Conservation (phyloP, 2,797 vertebrate species). For the Cirrhinus mrigala region DNA sequence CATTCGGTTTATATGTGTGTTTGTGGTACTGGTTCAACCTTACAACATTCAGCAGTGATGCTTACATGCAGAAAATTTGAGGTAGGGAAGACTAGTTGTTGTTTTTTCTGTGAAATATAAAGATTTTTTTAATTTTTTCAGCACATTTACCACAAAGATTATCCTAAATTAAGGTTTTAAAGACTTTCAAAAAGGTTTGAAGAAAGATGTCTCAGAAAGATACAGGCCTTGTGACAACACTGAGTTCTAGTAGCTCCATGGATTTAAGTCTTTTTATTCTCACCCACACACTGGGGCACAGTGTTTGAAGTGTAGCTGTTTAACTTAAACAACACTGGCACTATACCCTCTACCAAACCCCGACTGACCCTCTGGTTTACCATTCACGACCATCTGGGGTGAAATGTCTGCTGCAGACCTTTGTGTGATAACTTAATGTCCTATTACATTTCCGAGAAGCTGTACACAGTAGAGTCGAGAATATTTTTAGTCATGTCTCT, state of each 20-base stretch:
- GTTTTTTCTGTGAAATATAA: not conserved
- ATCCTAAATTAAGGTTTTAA: not conserved
- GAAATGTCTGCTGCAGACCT: slow-evolving; percentile 13
- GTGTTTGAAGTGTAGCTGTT: not conserved
- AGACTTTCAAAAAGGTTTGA: not conserved
- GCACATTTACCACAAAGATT: not conserved
- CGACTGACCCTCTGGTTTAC: not conserved
- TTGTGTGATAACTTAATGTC: not conserved
- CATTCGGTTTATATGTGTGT: not conserved
- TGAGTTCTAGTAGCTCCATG: not conserved
- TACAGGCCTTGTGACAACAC: not conserved
- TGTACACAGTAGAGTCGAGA: not conserved
- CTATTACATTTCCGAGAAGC: not conserved
- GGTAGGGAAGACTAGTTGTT: not conserved
- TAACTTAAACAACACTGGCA: not conserved
- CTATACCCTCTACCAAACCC: not conserved
- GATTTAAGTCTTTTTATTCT: not conserved
- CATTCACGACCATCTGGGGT: not conserved
- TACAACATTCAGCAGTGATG: not conserved
- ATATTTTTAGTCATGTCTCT: slow-evolving; percentile 1
- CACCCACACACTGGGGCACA: not conserved
- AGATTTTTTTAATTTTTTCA: not conserved
- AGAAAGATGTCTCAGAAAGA: not conserved
- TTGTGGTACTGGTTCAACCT: not conserved
- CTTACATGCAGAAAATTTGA: not conserved